Conservation (phyloP, 2,888 invertebrate species). For the Psylliodes chrysocephalus region DNA sequence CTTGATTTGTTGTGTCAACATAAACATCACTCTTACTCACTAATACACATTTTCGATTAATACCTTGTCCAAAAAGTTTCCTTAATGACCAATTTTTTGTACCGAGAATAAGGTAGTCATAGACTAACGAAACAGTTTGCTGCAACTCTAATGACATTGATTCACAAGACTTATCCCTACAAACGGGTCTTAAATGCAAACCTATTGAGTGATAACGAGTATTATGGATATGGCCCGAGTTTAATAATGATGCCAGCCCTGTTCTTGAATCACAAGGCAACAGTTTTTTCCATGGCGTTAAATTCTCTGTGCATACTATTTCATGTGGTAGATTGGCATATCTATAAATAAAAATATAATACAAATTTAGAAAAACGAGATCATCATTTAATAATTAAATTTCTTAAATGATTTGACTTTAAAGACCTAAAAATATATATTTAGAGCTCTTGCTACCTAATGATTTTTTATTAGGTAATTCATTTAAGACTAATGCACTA, state of each 20-base stretch:
- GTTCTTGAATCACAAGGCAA: slow-evolving; percentile 92
- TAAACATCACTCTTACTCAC: slow-evolving; percentile 82
- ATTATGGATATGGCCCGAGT: slow-evolving; percentile 91
- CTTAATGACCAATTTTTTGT: slow-evolving; percentile 85
- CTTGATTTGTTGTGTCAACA: slow-evolving; percentile 77
- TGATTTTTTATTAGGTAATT: too few species aligned
- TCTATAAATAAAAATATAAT: slow-evolving; percentile 58
- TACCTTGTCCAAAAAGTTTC: slow-evolving; percentile 86
- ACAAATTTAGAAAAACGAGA: too few species aligned
- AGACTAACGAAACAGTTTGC: slow-evolving; percentile 88
- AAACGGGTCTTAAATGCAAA: slow-evolving; percentile 84
- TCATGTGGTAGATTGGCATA: slow-evolving; percentile 95
- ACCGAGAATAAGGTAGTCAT: slow-evolving; percentile 78
- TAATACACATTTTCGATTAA: slow-evolving; percentile 84
- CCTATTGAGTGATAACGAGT: slow-evolving; percentile 93
- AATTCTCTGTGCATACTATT: slow-evolving; percentile 97
- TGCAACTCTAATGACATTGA: slow-evolving; percentile 79
- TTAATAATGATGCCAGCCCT: slow-evolving; percentile 88
- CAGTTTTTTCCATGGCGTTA: slow-evolving; percentile 98
- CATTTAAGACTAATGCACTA: too few species aligned
- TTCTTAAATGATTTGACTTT: too few species aligned
- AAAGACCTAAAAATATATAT: too few species aligned
- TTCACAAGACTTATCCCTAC: slow-evolving; percentile 67
- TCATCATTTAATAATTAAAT: too few species aligned
- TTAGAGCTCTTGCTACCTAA: too few species aligned